Conservation (phyloP, 2,797 vertebrate species). For the Xiphophorus birchmanni region DNA sequence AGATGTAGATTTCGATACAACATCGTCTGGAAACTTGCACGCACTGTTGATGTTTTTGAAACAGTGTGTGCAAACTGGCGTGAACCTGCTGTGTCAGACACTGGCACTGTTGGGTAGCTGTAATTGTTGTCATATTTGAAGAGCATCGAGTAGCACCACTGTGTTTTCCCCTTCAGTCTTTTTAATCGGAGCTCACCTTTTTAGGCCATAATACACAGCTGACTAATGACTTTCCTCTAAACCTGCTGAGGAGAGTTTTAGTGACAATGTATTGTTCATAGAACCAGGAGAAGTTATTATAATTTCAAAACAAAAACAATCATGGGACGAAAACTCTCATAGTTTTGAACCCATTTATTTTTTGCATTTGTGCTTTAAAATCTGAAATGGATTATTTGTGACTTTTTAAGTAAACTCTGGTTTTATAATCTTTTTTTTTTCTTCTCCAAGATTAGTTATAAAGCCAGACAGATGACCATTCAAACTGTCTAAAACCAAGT, state of each 20-base stretch:
- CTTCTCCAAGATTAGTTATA: constrained; percentile 33
- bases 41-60: not conserved
- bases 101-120: not conserved
- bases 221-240: not conserved
- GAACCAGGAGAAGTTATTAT: not conserved
- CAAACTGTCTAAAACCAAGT: constrained; percentile 22
- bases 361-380: not conserved
- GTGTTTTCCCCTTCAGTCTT: not conserved
- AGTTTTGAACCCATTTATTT: not conserved
- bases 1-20: not conserved
- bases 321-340: not conserved
- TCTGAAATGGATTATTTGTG: constrained; percentile 9
- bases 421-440: constrained; percentile 34
- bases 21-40: not conserved
- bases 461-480: constrained; percentile 35
- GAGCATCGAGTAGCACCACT: not conserved
- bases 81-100: not conserved
- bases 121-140: not conserved
- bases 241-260: not conserved
- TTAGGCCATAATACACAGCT: not conserved
- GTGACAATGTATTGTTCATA: not conserved
- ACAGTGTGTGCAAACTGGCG: not conserved
- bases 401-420: constrained; percentile 27
- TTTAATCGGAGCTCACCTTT: not conserved
- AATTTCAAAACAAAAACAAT: not conserved